Base-by-base conservation (phyloP, 1,140 invertebrate species). In the Caenorhabditis tropicalis region DNA sequence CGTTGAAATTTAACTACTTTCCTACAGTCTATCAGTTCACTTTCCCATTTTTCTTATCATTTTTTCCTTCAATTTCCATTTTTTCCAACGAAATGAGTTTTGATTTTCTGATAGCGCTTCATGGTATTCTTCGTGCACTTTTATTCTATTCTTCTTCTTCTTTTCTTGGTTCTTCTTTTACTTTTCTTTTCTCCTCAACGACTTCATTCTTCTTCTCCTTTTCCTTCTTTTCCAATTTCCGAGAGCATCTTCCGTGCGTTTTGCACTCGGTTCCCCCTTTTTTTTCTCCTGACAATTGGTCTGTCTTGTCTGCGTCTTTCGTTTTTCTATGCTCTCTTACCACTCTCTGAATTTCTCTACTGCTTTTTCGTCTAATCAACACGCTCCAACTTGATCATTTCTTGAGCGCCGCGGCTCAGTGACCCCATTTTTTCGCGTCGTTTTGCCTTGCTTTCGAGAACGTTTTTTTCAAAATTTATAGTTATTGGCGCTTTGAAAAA, bases 381-480 rank as follows among this genome's bases (percentile, higher is more conserved):
- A 43, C 65, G 65, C 65, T 43, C 65, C 36, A 74, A 74, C 65
- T 74, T 74, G 65, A 74, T 74, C 65, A 74, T 74, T 74, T 74
- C 43, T 74, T 74, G 65, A 74, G 65, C 65, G 36, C 65, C 36
- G 33, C 58, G 58, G 33, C 65, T 43, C 36, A 15, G 65, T 74
- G 36, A 39, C 33, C 65, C 65, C 36, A 43, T 43, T 74, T 74
- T n/a, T 43, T 65, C 58, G 29, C 58, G 31, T 33, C 65, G 33
- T 46, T 39, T 43, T 6, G 39, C 39, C 5, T 1, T 2, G 36
- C 29, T 46, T 74, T 12, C 19, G 43, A 9, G 36, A 74, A 43
- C 21, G 43, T 39, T 43, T 74, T 46, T 56, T 5, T 10, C 0
- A 43, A 74, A 74, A 21, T 24, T 74, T 43, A 46, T 43, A 74